Evolutionary conservation across 2,113 vertebrate species (phyloP).

Genomic region (Trematomus loennbergii): DNA sequence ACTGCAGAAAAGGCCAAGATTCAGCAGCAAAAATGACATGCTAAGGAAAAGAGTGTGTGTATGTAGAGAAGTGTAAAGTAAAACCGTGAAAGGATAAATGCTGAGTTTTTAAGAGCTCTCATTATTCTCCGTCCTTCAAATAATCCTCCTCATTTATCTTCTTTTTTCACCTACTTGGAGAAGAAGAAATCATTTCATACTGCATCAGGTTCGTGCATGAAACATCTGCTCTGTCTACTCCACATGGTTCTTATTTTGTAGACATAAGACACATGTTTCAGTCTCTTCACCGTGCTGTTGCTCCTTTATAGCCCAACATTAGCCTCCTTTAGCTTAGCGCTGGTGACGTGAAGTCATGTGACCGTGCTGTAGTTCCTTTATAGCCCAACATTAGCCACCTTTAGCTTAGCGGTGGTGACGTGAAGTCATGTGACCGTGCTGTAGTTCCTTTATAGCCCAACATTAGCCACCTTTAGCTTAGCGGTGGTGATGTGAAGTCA

Average conservation of each 20-base stretch:
- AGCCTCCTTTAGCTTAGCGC: too few species aligned
- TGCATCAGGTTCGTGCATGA: not conserved
- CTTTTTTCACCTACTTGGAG: not conserved
- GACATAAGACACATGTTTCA: not conserved
- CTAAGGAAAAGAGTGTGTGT: not conserved
- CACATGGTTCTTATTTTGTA: not conserved
- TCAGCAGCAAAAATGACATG: constrained; percentile 33
- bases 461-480: too few species aligned
- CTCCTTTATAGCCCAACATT: too few species aligned
- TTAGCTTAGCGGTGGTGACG: too few species aligned
- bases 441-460: too few species aligned
- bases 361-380: too few species aligned
- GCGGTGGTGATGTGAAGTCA: too few species aligned
- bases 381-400: too few species aligned
- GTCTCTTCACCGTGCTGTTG: not conserved
- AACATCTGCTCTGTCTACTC: constrained; percentile 1
- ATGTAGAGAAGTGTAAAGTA: not conserved
- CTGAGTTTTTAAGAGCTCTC: constrained; percentile 12
- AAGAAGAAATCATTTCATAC: not conserved
- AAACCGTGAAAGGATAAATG: constrained; percentile 7
- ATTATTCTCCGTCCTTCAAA: constrained; percentile 23
- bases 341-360: too few species aligned
- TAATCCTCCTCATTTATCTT: constrained; percentile 6
- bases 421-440: too few species aligned
- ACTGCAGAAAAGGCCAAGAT: constrained; percentile 14